These are phyloP conservation scores for Thripadectes ignobilis DNA, from an alignment of 2,797 vertebrate species.

Conservation along the genomic window DNA sequence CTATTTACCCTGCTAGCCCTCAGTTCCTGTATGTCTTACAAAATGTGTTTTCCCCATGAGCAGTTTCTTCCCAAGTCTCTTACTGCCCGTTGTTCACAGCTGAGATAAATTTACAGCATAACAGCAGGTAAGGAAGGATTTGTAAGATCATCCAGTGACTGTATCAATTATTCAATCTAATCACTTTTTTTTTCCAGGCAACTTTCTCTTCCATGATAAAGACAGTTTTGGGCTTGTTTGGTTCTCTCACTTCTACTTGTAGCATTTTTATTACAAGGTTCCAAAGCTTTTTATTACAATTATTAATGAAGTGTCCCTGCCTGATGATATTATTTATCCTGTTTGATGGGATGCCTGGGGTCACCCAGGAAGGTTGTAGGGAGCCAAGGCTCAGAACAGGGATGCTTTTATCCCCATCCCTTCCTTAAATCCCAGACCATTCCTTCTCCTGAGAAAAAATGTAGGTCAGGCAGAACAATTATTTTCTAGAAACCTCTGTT, in stretches of 20 bases:
- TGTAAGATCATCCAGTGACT: not conserved
- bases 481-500: not conserved
- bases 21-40: not conserved
- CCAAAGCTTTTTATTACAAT: not conserved
- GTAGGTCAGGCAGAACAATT: not conserved
- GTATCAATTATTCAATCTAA: not conserved
- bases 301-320: not conserved
- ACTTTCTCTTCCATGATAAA: not conserved
- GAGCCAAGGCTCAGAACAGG: not conserved
- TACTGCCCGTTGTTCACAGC: not conserved
- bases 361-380: not conserved
- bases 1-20: not conserved
- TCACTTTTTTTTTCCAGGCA: not conserved
- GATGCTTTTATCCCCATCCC: not conserved
- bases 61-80: not conserved
- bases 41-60: not conserved
- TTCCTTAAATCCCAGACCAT: not conserved
- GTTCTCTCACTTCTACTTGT: not conserved
- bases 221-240: not conserved
- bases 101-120: not conserved
- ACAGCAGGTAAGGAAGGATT: not conserved
- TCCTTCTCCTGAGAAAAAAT: not conserved
- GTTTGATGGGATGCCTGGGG: not conserved
- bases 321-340: not conserved
- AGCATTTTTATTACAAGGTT: not conserved